Evolutionary conservation across 2,888 invertebrate genomes (phyloP).

Genomic region (Autographa pulchrina): DNA sequence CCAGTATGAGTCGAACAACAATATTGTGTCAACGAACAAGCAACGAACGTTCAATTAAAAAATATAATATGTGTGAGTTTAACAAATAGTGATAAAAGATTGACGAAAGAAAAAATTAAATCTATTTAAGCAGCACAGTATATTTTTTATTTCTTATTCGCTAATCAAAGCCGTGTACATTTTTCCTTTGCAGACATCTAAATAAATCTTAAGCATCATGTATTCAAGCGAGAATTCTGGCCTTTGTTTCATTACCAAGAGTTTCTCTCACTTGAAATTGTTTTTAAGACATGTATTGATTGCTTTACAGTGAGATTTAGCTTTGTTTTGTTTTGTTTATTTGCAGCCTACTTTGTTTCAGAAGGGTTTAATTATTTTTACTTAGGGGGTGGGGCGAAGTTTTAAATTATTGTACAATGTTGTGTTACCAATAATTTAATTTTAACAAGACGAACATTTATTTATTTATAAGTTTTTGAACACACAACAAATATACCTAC

Average conservation of each 20-base stretch:
- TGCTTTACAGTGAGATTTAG: slow-evolving; percentile 62
- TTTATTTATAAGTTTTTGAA: too few species aligned
- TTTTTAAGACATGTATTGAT: slow-evolving; percentile 80
- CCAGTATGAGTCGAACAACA: too few species aligned
- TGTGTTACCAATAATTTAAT: neutral
- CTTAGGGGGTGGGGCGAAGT: slow-evolving; percentile 29
- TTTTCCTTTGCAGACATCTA: slow-evolving; percentile 74
- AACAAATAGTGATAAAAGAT: too few species aligned
- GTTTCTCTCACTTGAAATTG: slow-evolving; percentile 71
- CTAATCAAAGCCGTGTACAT: slow-evolving; percentile 49
- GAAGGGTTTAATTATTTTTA: slow-evolving; percentile 51
- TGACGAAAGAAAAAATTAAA: neutral
- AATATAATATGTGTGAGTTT: too few species aligned
- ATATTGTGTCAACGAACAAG: too few species aligned
- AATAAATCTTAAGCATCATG: slow-evolving; percentile 73
- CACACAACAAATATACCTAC: too few species aligned
- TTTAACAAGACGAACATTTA: neutral
- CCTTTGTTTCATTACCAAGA: slow-evolving; percentile 73
- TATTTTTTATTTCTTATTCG: too few species aligned
- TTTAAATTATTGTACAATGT: neutral
- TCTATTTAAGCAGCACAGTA: neutral
- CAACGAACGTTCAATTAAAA: too few species aligned
- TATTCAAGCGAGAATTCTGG: slow-evolving; percentile 62
- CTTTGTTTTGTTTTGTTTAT: slow-evolving; percentile 58
- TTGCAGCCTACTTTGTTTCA: slow-evolving; percentile 46